These are phyloP conservation scores for Prochilodus magdalenae DNA, from an alignment of 2,113 vertebrate species.

Conservation along the genomic window DNA sequence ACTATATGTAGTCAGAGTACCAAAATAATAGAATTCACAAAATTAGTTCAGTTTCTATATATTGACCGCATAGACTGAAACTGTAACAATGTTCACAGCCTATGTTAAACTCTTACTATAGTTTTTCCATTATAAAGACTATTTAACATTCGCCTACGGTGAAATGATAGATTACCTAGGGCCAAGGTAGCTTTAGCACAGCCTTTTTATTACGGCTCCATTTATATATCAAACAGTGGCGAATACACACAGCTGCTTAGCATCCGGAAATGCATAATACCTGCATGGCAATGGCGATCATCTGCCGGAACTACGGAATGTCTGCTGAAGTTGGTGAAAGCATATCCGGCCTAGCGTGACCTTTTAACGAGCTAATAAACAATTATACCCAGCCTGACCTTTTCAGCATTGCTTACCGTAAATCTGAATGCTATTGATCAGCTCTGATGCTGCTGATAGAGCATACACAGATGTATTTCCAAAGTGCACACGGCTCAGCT, in stretches of 20 bases:
- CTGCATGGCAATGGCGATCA: neutral
- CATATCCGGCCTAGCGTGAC: neutral
- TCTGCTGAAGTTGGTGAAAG: slow-evolving; percentile 30
- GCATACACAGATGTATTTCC: neutral
- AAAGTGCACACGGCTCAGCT: neutral
- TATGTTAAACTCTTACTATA: too few relatives aligned
- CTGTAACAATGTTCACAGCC: too few relatives aligned
- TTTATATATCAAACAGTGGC: neutral
- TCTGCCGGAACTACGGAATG: slow-evolving; percentile 8
- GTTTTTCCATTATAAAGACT: too few relatives aligned
- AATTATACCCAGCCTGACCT: slow-evolving; percentile 9
- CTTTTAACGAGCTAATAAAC: slow-evolving; percentile 27
- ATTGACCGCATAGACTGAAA: too few relatives aligned
- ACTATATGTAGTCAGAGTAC: too few relatives aligned
- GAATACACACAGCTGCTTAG: neutral
- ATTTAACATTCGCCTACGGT: too few relatives aligned
- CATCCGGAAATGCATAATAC: neutral
- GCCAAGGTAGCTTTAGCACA: too few relatives aligned
- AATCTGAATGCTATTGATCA: slow-evolving; percentile 35
- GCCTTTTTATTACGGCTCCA: neutral
- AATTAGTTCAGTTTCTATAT: too few relatives aligned
- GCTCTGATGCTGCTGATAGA: neutral
- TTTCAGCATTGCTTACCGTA: slow-evolving; percentile 22
- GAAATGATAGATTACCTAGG: too few relatives aligned
- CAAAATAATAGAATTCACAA: too few relatives aligned